Evolutionary conservation across 2,113 vertebrate species (phyloP), one percentile per base, ranked within the genome.

Genomic region (Vulpes ferrilata): DNA sequence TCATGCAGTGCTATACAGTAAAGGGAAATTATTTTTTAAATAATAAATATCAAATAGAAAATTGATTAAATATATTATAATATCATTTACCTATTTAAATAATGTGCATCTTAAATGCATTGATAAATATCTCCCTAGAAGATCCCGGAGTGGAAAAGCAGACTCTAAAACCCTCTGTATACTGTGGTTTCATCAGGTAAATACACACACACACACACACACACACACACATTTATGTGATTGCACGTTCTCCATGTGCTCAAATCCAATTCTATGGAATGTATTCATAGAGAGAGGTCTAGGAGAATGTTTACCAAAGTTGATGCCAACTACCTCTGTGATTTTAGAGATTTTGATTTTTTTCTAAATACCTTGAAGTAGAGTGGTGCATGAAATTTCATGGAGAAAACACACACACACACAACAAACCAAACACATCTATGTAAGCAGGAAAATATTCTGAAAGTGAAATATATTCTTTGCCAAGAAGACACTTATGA

Each of bases 261-360:
- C 74, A 53, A 35, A 96, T 38, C 3, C 43, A 71, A 57, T 85
- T 32, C 78, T 84, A 32, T 20, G 48, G 79, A 85, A 62, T 32
- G 88, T 16, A 90, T 23, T 57, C 57, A 48, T 0, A 74, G 5
- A 92, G 59, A 96, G 53, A 65, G 5, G 48, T 96, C 65, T 43
- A 38, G 60, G 73, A 79, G 60, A n/a, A 67, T 74, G 32, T 71
- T 90, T 89, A 80, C n/a, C 62, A 90, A 88, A 93, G 90, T 6
- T 81, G 59, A 95, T 19, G 35, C 11, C 57, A 60, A 87, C 1
- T 88, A 30, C 13, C 20, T 87, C 17, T 96, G 32, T 94, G 53
- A 82, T 85, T 93, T 91, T 78, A 95, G 30, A 93, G 38, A 95
- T 88, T 93, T 3, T 86, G 15, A 22, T 85, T 69, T 76, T 81